Percentiles rank a stretch among this genome's conserved stretches.
These are phyloP conservation scores for Brevipalpus yothersi DNA, from an alignment of 1,140 invertebrate species.

Conservation along the genomic window DNA sequence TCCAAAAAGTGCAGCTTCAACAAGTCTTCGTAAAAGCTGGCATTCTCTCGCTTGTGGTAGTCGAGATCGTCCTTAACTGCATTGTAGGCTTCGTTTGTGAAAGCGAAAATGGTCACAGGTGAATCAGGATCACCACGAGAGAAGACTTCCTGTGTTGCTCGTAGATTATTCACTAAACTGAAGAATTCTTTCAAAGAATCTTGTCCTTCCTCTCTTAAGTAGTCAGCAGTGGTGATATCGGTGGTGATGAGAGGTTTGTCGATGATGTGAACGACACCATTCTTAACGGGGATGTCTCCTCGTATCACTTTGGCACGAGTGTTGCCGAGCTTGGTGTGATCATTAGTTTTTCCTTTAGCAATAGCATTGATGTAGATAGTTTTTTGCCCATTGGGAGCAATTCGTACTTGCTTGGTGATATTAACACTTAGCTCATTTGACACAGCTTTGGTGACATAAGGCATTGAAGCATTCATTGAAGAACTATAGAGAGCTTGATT, in stretches of 20 bases:
- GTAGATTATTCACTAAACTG: slow-evolving; percentile 16
- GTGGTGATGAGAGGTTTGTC: slow-evolving; percentile 67
- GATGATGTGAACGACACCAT: slow-evolving; percentile 75
- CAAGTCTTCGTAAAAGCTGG: background rate
- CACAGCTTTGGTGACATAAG: background rate
- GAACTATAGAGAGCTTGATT: slow-evolving; percentile 59
- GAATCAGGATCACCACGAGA: slow-evolving; percentile 17
- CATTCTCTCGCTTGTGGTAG: background rate
- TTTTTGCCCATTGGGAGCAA: background rate
- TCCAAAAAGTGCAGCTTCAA: background rate
- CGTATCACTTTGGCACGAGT: slow-evolving; percentile 60
- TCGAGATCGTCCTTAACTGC: background rate
- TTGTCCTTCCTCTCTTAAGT: slow-evolving; percentile 21
- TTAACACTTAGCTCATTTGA: background rate
- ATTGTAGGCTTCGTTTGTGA: slow-evolving; percentile 47
- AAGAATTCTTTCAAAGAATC: slow-evolving; percentile 15
- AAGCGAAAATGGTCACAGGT: slow-evolving; percentile 48
- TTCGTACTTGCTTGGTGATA: background rate
- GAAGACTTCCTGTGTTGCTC: slow-evolving; percentile 29
- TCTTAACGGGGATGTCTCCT: slow-evolving; percentile 72
- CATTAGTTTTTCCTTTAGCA: slow-evolving; percentile 49
- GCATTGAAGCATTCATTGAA: slow-evolving; percentile 19
- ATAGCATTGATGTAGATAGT: slow-evolving; percentile 41
- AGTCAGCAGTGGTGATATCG: slow-evolving; percentile 52
- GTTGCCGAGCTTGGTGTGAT: slow-evolving; percentile 44